phyloP scores from a whole-genome alignment of 2,797 vertebrate species.

The Rhinichthys osculus region DNA sequence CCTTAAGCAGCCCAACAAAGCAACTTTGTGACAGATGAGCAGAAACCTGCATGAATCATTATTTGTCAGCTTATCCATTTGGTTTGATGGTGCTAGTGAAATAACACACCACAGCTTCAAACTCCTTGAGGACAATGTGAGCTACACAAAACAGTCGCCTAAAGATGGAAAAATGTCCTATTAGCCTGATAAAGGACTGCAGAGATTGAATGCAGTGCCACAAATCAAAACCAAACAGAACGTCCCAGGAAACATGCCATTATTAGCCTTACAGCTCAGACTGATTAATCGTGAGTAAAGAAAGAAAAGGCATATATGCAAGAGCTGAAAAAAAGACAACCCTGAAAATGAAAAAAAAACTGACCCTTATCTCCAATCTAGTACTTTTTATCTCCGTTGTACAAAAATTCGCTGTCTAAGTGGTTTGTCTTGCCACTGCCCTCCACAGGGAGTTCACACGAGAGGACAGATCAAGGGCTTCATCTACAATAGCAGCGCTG shows the following conservation, averaged over 20 bases:
- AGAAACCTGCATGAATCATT: not conserved
- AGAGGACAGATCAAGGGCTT: constrained; percentile 50
- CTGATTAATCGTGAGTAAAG: not conserved
- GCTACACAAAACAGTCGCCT: not conserved
- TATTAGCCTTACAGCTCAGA: constrained; percentile 10
- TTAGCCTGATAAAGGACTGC: constrained; percentile 19
- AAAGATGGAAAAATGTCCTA: constrained; percentile 26
- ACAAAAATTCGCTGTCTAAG: not conserved
- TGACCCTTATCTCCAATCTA: constrained; percentile 8
- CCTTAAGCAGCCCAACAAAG: not conserved
- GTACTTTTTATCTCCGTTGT: constrained; percentile 6
- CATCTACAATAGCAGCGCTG: constrained; percentile 26
- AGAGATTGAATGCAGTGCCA: constrained; percentile 28
- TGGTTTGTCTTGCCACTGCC: constrained; percentile 19
- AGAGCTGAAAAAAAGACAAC: not conserved
- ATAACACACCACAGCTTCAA: not conserved
- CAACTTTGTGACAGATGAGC: not conserved
- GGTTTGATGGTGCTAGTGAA: not conserved
- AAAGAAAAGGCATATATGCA: constrained; percentile 25
- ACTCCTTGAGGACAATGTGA: not conserved
- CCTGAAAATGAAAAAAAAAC: not conserved
- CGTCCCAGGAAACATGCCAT: constrained; percentile 12
- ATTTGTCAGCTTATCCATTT: not conserved
- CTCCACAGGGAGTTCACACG: not conserved
- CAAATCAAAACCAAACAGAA: constrained; percentile 18